Base-by-base conservation (phyloP, 2,797 vertebrate genomes). In the Malacoctenus gilli region DNA sequence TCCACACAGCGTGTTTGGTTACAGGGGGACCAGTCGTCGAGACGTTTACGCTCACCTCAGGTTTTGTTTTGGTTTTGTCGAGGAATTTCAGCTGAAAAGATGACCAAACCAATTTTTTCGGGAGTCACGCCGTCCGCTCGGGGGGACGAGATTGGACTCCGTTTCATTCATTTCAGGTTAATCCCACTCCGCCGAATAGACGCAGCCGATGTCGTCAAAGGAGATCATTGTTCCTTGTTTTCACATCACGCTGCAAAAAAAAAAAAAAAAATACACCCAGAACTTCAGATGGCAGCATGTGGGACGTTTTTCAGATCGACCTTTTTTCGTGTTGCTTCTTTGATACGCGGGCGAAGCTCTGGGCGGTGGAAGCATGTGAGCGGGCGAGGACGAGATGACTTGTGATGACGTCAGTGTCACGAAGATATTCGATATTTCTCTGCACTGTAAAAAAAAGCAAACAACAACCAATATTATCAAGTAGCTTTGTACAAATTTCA, bases 1-100 rank as follows among this genome's bases (percentile, higher is more conserved):
- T 85, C 78, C 64, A 55, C 70, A 53, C 28, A 56, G 57, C 51
- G 34, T 61, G 39, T 77, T 85, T 73, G 60, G 52, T 75, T 72
- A 72, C 46, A 65, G 23, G 18, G 39, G 55, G n/a, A 9, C 4
- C 39, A 47, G 48, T 19, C 1, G 8, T 43, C 4, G 42, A 35
- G 51, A 58, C 22, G 10, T 59, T 64, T 30, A 8, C 31, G 37
- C 16, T 41, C 42, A 9, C 51, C 15, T 44, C 19, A 18, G 44
- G 31, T 57, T 28, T 28, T 28, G 9, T 28, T 28, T 28, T 9
- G 6, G 6, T 28, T 28, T 9, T 2, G 6, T 28, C 9, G 25
- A 28, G 6, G 25, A n/a, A n/a, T n/a, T n/a, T n/a, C n/a, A n/a
- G n/a, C n/a, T n/a, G n/a, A n/a, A n/a, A n/a, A n/a, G n/a, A n/a